Base-by-base conservation (phyloP, 2,113 vertebrate species). In the Epinephelus moara region DNA sequence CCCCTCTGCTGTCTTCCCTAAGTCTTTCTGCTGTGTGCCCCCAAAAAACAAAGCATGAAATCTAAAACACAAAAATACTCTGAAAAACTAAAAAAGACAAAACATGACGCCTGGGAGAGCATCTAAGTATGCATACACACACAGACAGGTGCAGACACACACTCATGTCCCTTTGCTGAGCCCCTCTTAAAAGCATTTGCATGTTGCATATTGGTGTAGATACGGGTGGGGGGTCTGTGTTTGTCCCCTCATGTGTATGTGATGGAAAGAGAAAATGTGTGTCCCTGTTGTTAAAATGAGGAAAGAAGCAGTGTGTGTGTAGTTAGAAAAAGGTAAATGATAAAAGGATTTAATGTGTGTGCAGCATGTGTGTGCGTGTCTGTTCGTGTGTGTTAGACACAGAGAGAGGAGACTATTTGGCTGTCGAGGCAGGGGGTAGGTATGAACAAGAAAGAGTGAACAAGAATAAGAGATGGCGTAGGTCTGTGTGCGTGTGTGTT, bases 121-220 rank as follows among this genome's bases (percentile, higher is more conserved):
- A 14, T 81, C 81, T 70, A 75, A 82, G 21, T 62, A 85, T 71
- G 72, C 75, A 73, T 27, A 56, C 67, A 80, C 56, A 75, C 47
- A 42, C 62, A 71, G 73, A 78, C 70, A 85, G 82, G 78, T 70
- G 85, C 45, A 73, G 69, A 67, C 23, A 14, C 59, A 85, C 75
- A 81, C 63, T 60, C 0, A 17, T 70, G 81, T 85, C 67, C 52
- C 57, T 42, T 53, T 9, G 63, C 85, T 68, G 62, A 73, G 79
- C 42, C 18, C 64, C 72, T 57, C 85, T 84, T 93, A 92, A 94
- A 93, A 92, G 90, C 92, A 88, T 93, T 92, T 92, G 84, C 90
- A 93, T 93, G 92, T 93, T 80, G 55, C 77, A 75, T 78, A 45
- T 64, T 19, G 55, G 68, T 84, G 81, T 42, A 75, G 57, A 56